These are phyloP conservation scores for Aphidius gifuensis DNA, from an alignment of 1,140 invertebrate genomes.

Conservation along the genomic window DNA sequence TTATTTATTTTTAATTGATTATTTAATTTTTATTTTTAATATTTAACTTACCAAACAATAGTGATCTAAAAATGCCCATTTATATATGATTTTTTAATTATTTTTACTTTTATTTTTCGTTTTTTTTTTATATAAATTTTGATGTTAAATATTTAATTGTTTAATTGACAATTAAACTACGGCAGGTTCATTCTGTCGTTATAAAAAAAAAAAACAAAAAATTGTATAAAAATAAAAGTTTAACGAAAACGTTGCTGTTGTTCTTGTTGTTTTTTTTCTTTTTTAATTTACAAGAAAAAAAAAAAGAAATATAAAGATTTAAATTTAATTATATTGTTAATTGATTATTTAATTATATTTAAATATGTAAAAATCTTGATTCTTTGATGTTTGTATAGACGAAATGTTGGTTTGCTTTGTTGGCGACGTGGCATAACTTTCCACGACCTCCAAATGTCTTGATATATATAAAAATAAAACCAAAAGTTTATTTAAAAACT, in stretches of 20 bases:
- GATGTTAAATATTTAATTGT: background rate
- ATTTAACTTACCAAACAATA: conserved; percentile 22
- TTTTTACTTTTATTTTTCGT: background rate
- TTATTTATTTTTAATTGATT: conserved; percentile 4
- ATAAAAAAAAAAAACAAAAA: background rate
- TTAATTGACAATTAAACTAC: background rate
- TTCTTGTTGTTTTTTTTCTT: background rate
- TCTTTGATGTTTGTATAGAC: conserved; percentile 33
- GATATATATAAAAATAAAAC: conserved; percentile 8
- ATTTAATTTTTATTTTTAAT: background rate
- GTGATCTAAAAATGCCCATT: conserved; percentile 19
- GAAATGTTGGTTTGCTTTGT: conserved; percentile 29
- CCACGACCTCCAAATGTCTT: conserved; percentile 23
- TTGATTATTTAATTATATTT: conserved; percentile 24
- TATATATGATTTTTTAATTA: background rate
- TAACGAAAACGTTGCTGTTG: conserved; percentile 15
- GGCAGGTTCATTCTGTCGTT: conserved; percentile 8
- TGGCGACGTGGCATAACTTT: conserved; percentile 37
- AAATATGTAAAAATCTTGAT: conserved; percentile 30
- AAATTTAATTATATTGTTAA: conserved; percentile 16
- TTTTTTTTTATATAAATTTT: background rate
- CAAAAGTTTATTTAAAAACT: conserved; percentile 10
- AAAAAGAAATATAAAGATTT: background rate
- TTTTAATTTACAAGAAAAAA: conserved; percentile 1
- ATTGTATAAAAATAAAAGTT: conserved; percentile 3